These are phyloP conservation scores for Idaea aversata DNA, from an alignment of 2,888 invertebrate species.

Conservation along the genomic window DNA sequence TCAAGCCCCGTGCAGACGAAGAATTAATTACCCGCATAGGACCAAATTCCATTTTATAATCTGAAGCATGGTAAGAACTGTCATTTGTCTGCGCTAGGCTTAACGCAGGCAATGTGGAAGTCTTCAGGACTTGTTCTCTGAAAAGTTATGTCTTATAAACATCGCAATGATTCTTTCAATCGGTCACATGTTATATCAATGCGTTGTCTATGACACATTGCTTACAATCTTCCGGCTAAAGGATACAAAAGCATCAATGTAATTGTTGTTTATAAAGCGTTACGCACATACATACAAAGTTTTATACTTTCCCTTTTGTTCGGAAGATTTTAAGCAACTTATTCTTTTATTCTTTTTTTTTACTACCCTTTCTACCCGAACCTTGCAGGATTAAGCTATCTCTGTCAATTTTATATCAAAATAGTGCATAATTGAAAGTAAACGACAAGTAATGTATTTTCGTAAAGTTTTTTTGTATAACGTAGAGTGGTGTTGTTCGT, in stretches of 20 bases:
- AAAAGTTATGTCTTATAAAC: neutral
- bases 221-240: neutral
- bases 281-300: neutral
- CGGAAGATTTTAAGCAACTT: neutral
- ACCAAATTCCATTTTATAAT: no score
- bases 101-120: neutral
- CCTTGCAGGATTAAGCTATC: neutral
- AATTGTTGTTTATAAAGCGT: neutral
- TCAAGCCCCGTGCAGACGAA: no score
- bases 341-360: neutral
- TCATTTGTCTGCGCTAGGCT: neutral
- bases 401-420: slow-evolving; percentile 14
- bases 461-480: slow-evolving; percentile 3
- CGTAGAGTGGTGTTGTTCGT: slow-evolving; percentile 6
- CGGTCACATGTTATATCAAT: neutral
- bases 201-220: neutral
- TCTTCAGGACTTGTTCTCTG: neutral
- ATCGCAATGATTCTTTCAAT: neutral
- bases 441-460: slow-evolving; percentile 3
- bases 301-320: neutral
- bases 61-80: neutral
- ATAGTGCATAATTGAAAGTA: slow-evolving; percentile 13
- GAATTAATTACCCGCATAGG: no score
- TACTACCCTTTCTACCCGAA: neutral
- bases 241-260: neutral